Conservation (phyloP, 2,797 vertebrate species). For the Gallinago stenura region DNA sequence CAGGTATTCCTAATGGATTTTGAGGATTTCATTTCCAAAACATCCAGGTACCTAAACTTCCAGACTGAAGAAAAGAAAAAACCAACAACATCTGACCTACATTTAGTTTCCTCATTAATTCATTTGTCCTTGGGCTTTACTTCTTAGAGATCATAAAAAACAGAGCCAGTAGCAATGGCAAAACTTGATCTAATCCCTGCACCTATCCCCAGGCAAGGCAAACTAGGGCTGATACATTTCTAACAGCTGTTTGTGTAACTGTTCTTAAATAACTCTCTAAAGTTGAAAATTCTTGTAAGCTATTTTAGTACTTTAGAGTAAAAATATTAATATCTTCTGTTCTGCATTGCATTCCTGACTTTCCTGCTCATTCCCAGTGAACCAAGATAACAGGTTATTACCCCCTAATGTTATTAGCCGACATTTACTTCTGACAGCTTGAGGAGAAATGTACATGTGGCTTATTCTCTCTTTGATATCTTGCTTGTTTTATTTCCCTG, state of each 20-base stretch:
- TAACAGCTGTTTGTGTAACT: background rate
- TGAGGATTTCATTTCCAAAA: background rate
- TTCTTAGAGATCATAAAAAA: background rate
- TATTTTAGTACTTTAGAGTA: background rate
- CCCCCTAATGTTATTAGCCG: background rate
- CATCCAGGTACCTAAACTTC: background rate
- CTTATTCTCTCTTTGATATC: background rate
- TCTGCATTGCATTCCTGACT: background rate
- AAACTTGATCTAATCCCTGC: background rate
- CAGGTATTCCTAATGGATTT: background rate
- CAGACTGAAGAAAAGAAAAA: background rate
- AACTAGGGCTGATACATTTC: background rate
- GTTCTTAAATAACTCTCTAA: background rate
- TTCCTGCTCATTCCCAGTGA: background rate
- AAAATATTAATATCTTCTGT: background rate
- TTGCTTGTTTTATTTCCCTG: background rate
- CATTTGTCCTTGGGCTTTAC: background rate
- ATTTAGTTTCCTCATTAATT: background rate
- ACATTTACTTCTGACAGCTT: background rate
- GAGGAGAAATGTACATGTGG: background rate
- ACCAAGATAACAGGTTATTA: background rate
- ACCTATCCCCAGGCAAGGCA: background rate
- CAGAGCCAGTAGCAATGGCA: background rate
- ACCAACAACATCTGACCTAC: background rate
- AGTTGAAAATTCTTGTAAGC: background rate